Conservation (phyloP, 2,888 invertebrate species). For the Catocala nupta region DNA sequence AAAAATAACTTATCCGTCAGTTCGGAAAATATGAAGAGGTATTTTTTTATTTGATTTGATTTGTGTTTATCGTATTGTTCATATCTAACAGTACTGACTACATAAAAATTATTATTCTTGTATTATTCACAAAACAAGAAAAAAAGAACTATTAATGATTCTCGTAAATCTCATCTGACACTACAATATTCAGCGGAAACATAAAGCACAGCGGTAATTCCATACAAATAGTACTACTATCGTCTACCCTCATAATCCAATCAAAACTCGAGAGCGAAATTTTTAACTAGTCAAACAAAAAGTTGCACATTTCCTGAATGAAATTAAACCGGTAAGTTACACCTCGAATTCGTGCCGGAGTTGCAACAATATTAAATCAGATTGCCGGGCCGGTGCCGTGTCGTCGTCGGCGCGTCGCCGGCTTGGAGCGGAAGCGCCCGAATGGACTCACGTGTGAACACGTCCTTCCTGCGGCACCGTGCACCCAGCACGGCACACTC, state of each 20-base stretch:
- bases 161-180: background rate
- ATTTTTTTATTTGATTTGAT: too few species aligned
- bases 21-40: too few species aligned
- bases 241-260: constrained; percentile 4
- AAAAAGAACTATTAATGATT: too few species aligned
- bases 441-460: constrained; percentile 49
- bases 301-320: constrained; percentile 30
- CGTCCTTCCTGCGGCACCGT: constrained; percentile 42
- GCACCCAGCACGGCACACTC: background rate
- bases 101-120: too few species aligned
- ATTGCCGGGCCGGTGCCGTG: constrained; percentile 20
- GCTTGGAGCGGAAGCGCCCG: constrained; percentile 36
- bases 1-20: too few species aligned
- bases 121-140: too few species aligned
- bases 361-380: constrained; percentile 52
- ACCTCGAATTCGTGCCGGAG: constrained; percentile 35
- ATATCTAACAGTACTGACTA: too few species aligned
- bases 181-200: background rate
- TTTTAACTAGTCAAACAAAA: constrained; percentile 26
- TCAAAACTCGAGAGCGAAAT: constrained; percentile 3
- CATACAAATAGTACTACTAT: background rate
- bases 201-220: background rate
- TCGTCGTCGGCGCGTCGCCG: background rate
- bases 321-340: constrained; percentile 47
- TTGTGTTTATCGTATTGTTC: too few species aligned